Conservation (phyloP, 2,113 vertebrate species). For the Corythornis vintsioides region DNA sequence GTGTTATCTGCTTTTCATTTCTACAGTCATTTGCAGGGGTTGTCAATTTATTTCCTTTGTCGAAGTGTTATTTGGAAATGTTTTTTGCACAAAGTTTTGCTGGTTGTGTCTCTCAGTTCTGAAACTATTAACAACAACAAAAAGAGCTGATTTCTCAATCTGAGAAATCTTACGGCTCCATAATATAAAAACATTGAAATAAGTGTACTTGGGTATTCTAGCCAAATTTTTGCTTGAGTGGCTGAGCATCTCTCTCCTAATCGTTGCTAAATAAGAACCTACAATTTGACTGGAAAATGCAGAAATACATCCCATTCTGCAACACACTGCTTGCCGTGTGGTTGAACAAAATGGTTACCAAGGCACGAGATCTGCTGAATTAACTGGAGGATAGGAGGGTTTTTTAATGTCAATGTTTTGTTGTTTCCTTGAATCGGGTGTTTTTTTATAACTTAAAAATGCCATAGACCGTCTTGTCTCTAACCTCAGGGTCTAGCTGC, state of each 20-base stretch:
- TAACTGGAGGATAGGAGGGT: neutral
- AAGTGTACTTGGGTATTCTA: neutral
- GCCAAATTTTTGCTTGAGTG: neutral
- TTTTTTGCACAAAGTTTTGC: neutral
- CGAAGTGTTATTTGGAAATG: neutral
- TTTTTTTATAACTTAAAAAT: neutral
- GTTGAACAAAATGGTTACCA: neutral
- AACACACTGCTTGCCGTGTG: neutral
- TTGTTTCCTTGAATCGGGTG: neutral
- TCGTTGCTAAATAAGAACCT: neutral
- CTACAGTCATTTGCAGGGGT: neutral
- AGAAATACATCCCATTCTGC: neutral
- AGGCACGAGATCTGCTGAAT: neutral
- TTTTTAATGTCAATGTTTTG: neutral
- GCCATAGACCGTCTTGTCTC: neutral
- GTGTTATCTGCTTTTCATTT: slow-evolving; percentile 4
- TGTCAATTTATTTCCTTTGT: slow-evolving; percentile 11
- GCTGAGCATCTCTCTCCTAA: neutral
- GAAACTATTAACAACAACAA: neutral
- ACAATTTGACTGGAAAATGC: neutral
- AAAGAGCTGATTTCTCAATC: neutral
- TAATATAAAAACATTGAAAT: neutral
- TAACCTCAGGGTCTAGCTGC: neutral
- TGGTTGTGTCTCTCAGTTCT: neutral
- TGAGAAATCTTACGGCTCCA: neutral